Evolutionary conservation across 2,888 invertebrate genomes (phyloP).

Genomic region (Netelia virgata): DNA sequence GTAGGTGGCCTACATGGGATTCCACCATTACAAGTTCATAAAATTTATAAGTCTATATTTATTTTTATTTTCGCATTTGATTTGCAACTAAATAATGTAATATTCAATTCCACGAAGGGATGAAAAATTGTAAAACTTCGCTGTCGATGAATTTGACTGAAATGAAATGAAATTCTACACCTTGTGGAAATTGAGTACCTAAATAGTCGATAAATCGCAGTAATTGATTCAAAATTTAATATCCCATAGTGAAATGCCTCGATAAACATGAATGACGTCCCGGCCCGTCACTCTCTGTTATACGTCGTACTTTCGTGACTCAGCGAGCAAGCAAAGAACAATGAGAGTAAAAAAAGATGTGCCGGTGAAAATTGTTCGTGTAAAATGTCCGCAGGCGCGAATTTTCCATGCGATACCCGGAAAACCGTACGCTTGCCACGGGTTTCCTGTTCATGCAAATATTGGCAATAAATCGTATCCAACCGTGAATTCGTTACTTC

Average conservation of each 20-base stretch:
- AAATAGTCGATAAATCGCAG: no score
- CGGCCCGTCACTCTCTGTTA: background rate
- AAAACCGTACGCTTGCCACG: constrained; percentile 72
- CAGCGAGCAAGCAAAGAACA: background rate
- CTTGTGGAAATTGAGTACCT: no score
- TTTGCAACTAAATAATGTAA: no score
- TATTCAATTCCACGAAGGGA: no score
- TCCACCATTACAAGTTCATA: no score
- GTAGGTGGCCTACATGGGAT: no score
- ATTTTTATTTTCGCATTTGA: no score
- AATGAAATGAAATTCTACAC: no score
- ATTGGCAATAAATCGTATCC: constrained; percentile 80
- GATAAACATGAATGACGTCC: constrained; percentile 21
- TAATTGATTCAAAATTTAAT: no score
- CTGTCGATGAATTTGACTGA: no score
- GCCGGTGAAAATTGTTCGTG: constrained; percentile 63
- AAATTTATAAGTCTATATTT: no score
- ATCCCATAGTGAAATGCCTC: background rate
- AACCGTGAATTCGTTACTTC: constrained; percentile 82
- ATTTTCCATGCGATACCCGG: constrained; percentile 63
- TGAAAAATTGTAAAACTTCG: no score
- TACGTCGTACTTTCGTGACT: background rate
- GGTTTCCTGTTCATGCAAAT: constrained; percentile 80
- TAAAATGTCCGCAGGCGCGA: constrained; percentile 56
- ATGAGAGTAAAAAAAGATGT: constrained; percentile 16